A percentile compares a stretch with the other conserved stretches of the same genome.
phyloP scores from a whole-genome alignment of 2,888 invertebrate species.

The Aphelenchoides bicaudatus region DNA sequence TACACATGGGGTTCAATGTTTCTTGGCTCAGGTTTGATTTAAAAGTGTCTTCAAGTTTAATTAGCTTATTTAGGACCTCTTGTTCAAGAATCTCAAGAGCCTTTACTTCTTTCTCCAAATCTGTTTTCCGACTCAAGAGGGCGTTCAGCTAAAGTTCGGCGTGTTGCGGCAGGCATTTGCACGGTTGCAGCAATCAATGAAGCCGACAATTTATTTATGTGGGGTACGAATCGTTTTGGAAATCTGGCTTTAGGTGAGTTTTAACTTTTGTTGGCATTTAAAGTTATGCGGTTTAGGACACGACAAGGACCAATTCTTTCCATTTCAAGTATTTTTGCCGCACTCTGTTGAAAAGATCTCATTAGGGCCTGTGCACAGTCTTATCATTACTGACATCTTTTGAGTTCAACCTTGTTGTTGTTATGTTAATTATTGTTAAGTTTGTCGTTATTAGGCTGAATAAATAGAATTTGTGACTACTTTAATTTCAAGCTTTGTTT shows the following conservation, averaged over 20 bases:
- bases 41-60: no score
- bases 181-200: constrained; percentile 43
- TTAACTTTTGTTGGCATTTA: no score
- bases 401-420: no score
- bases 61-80: no score
- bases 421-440: no score
- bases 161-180: constrained; percentile 45
- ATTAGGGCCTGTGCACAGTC: constrained; percentile 51
- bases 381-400: constrained; percentile 38
- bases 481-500: no score
- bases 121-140: constrained; percentile 41
- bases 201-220: constrained; percentile 45
- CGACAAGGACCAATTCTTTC: constrained; percentile 51
- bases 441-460: no score
- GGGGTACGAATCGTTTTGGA: constrained; percentile 52
- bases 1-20: constrained; percentile 53
- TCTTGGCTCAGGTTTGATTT: constrained; percentile 51
- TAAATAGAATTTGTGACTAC: no score
- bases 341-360: constrained; percentile 36
- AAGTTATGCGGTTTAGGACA: constrained; percentile 48
- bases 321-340: constrained; percentile 39
- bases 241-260: constrained; percentile 33
- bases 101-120: constrained; percentile 43
- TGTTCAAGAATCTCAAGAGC: constrained; percentile 30
- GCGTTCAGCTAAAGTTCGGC: constrained; percentile 25